These are phyloP conservation scores for Sitophilus oryzae DNA, from an alignment of 1,140 invertebrate genomes.

Conservation along the genomic window DNA sequence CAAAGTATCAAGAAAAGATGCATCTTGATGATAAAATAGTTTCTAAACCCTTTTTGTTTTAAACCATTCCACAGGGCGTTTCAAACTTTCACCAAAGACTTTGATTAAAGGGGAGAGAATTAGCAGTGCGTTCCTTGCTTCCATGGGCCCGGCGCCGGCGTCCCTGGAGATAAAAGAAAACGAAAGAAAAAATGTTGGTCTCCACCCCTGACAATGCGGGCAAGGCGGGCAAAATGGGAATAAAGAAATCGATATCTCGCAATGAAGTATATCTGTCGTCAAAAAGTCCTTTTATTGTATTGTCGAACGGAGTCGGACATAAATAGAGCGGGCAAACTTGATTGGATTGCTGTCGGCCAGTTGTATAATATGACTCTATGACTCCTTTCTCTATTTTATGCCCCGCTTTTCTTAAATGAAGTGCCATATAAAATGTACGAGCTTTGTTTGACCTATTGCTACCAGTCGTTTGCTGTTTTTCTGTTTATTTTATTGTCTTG, in stretches of 20 bases:
- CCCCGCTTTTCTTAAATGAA: slow-evolving; percentile 16
- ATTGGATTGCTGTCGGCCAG: slow-evolving; percentile 19
- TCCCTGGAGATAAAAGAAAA: too few relatives aligned
- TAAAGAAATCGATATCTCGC: slow-evolving; percentile 15
- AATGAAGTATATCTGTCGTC: slow-evolving; percentile 19
- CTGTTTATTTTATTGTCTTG: neutral
- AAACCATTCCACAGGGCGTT: too few relatives aligned
- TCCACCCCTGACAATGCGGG: slow-evolving; percentile 3
- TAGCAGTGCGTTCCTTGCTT: too few relatives aligned
- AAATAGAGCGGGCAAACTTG: slow-evolving; percentile 17
- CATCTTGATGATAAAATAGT: too few relatives aligned
- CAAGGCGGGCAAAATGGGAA: slow-evolving; percentile 11
- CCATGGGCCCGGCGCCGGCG: too few relatives aligned
- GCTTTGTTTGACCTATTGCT: neutral
- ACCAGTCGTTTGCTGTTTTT: neutral
- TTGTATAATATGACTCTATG: slow-evolving; percentile 13
- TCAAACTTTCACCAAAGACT: too few relatives aligned
- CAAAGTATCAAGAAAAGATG: too few relatives aligned
- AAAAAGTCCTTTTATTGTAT: slow-evolving; percentile 17
- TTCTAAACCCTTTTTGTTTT: too few relatives aligned
- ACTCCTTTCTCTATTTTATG: slow-evolving; percentile 10
- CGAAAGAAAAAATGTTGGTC: slow-evolving; percentile 2
- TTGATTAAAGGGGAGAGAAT: too few relatives aligned
- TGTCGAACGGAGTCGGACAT: slow-evolving; percentile 16
- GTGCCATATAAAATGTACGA: slow-evolving; percentile 11